Evolutionary conservation across 2,888 invertebrate species (phyloP).

Genomic region (Campoplex nolae): DNA sequence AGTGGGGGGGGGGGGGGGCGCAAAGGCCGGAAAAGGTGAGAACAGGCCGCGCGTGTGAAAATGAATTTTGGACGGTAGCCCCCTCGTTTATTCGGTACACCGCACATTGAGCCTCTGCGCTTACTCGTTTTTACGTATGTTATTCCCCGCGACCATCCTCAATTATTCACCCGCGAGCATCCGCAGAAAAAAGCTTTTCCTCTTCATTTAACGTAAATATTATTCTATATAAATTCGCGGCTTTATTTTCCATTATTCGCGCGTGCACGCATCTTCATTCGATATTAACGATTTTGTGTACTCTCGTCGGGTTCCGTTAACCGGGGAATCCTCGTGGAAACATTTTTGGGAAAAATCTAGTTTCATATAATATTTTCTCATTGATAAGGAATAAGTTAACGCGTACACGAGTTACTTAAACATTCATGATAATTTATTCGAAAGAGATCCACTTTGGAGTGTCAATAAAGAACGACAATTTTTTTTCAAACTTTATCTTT

Average conservation of each 20-base stretch:
- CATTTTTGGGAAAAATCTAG: too few relatives aligned
- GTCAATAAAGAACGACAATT: not conserved
- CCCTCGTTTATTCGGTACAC: constrained; percentile 5
- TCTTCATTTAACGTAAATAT: not conserved
- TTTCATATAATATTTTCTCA: too few relatives aligned
- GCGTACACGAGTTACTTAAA: too few relatives aligned
- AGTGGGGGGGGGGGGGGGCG: not conserved
- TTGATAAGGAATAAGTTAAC: too few relatives aligned
- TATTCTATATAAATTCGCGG: not conserved
- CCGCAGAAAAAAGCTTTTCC: constrained; percentile 10
- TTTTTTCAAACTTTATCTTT: not conserved
- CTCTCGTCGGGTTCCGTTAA: too few relatives aligned
- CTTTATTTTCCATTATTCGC: too few relatives aligned
- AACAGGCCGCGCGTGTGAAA: constrained; percentile 52
- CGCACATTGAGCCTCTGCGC: not conserved
- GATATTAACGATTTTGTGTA: not conserved
- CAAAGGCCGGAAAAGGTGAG: constrained; percentile 2
- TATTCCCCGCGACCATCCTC: constrained; percentile 4
- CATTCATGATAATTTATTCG: too few relatives aligned
- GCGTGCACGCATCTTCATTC: not conserved
- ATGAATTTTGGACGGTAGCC: constrained; percentile 58
- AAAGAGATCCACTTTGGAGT: too few relatives aligned
- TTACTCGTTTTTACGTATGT: constrained; percentile 6
- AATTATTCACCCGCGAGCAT: constrained; percentile 49
- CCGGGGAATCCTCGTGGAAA: too few relatives aligned